Base-by-base conservation (phyloP, 1,140 invertebrate genomes). In the Lordiphosa clarofinis region DNA sequence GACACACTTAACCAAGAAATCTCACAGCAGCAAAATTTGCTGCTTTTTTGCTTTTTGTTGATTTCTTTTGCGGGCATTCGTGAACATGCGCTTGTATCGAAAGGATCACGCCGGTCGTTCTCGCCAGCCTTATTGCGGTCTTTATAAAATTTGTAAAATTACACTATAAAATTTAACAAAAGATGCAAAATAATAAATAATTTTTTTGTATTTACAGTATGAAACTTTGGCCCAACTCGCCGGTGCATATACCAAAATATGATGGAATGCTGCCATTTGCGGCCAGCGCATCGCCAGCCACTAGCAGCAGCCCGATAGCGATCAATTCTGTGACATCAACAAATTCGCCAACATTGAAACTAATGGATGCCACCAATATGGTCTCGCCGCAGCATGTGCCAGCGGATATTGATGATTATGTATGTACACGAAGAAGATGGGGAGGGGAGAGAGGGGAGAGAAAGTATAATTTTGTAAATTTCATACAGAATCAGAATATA, bases 271-370 rank as follows among this genome's bases (percentile, higher is more conserved):
- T 89, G 54, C 86, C 86, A 43, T 88, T 73, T 62, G 49, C 4
- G 21, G 21, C 84, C 56, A 70, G 61, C 50, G 87, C 87, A 31
- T 76, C 72, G 37, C 74, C 74, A 56, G 66, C 62, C 33, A 87
- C 65, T 67, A 76, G 72, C 68, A 81, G 70, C 68, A 87, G 82
- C 37, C 87, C 88, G 31, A 89, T 89, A 52, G 88, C 86, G 19
- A 89, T 89, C 58, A 89, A 89, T 61, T 89, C 86, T 71, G 88
- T 89, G 56, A 88, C 88, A 33, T 89, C 88, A 37, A 88, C 88
- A 15, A 89, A 89, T 73, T 86, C 87, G 52, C 81, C 86, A 62
- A 87, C 67, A 53, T 53, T 89, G 40, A 89, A 89, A 70, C 68
- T 88, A 49, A 89, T 89, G 81, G 88, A 89, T 56, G 52, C 87